phyloP scores from a whole-genome alignment of 2,888 invertebrate genomes.

The Lasioglossum marginatum region DNA sequence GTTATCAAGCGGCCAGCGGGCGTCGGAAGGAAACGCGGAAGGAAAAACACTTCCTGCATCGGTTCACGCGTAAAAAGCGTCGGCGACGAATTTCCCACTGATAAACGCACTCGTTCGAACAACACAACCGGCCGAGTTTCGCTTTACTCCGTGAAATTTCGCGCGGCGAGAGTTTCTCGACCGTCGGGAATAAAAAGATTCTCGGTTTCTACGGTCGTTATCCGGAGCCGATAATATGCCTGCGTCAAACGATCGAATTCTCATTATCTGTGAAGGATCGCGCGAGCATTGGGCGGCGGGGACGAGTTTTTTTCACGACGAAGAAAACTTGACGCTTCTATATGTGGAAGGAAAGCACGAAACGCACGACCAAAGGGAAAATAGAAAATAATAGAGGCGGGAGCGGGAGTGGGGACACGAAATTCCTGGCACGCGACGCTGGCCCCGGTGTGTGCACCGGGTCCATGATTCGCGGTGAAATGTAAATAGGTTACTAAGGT shows the following conservation, averaged over 20 bases:
- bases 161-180: neutral
- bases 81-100: neutral
- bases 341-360: conserved; percentile 7
- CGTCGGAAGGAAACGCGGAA: neutral
- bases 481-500: neutral
- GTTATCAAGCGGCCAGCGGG: neutral
- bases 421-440: conserved; percentile 58
- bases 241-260: neutral
- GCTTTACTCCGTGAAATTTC: conserved; percentile 12
- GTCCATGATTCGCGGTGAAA: conserved; percentile 3
- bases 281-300: neutral
- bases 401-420: conserved; percentile 18
- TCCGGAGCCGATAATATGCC: neutral
- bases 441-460: conserved; percentile 31
- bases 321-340: conserved; percentile 27
- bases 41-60: neutral
- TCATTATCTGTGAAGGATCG: conserved; percentile 31
- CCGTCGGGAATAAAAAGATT: neutral
- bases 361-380: conserved; percentile 19
- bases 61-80: neutral
- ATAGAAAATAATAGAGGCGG: conserved; percentile 55
- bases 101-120: neutral
- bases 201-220: neutral
- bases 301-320: neutral
- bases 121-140: neutral